Percentiles rank a stretch among this genome's conserved stretches.
These are phyloP conservation scores for Myotis brandtii DNA, from an alignment of 2,113 vertebrate species.

Conservation along the genomic window DNA sequence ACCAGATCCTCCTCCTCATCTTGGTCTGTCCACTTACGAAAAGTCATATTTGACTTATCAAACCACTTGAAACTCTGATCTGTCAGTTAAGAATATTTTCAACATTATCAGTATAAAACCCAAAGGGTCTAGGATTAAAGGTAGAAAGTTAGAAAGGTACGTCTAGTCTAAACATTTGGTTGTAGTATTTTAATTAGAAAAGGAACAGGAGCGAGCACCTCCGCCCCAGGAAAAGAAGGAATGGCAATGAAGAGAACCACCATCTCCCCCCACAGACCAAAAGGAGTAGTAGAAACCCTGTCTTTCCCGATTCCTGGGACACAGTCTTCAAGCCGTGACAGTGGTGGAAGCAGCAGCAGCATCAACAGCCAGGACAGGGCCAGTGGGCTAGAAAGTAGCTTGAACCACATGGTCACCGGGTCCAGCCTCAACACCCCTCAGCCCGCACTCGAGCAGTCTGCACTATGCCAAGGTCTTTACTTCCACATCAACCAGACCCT, in stretches of 20 bases:
- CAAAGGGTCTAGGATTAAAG: constrained; percentile 2
- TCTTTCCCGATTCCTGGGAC: constrained; percentile 95
- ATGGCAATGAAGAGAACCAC: constrained; percentile 90
- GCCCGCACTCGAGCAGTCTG: constrained; percentile 87
- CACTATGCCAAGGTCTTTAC: constrained; percentile 89
- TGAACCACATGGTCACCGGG: constrained; percentile 75
- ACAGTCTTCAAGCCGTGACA: constrained; percentile 90
- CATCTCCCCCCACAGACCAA: constrained; percentile 93
- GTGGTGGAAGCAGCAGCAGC: constrained; percentile 88
- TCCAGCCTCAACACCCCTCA: constrained; percentile 87
- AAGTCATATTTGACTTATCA: constrained; percentile 84
- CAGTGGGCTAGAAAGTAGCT: constrained; percentile 80
- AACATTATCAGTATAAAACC: constrained; percentile 24
- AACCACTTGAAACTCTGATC: constrained; percentile 90
- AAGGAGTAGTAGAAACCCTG: constrained; percentile 87
- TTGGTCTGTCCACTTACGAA: constrained; percentile 88
- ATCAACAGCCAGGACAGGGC: constrained; percentile 87
- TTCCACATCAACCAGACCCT: constrained; percentile 96
- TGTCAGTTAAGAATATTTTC: constrained; percentile 78
- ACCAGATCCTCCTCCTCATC: constrained; percentile 74
- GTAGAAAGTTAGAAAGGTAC: neutral
- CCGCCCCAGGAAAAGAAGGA: constrained; percentile 92
- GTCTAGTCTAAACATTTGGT: neutral
- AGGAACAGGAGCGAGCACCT: neutral
- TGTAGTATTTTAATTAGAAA: constrained; percentile 23